phyloP scores from a whole-genome alignment of 1,140 invertebrate species.

The Holcopasites calliopsidis region DNA sequence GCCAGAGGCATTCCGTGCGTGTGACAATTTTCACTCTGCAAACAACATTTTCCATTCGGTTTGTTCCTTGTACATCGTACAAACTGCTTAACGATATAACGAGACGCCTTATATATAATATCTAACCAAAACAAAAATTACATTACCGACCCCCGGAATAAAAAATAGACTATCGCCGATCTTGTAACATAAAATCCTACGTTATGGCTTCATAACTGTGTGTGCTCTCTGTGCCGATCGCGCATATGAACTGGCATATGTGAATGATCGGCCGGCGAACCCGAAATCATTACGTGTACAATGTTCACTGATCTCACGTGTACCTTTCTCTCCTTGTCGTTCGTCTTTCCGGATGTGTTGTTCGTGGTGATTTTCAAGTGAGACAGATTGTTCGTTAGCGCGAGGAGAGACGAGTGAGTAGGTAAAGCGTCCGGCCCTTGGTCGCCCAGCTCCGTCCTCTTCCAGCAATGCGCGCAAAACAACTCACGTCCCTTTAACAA shows the following conservation, averaged over 20 bases:
- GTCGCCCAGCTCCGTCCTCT: conserved; percentile 83
- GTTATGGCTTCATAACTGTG: conserved; percentile 62
- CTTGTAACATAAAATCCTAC: not conserved
- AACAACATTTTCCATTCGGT: not conserved
- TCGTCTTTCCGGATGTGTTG: conserved; percentile 71
- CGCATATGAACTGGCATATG: not conserved
- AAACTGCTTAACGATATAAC: too few species aligned
- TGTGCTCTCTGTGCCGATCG: conserved; percentile 22
- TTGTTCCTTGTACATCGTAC: too few species aligned
- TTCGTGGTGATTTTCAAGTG: conserved; percentile 80
- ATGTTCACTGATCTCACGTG: not conserved
- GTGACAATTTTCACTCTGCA: conserved; percentile 84
- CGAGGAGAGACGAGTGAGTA: conserved; percentile 83
- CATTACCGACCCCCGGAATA: too few species aligned
- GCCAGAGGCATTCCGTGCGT: conserved; percentile 86
- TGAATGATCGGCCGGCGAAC: not conserved
- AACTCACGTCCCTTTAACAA: conserved; percentile 83
- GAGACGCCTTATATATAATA: too few species aligned
- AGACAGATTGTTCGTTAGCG: conserved; percentile 82
- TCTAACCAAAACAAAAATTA: too few species aligned
- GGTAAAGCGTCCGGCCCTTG: conserved; percentile 84
- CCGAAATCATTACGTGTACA: not conserved
- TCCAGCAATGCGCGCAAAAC: conserved; percentile 86
- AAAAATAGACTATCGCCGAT: not conserved
- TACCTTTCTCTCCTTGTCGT: conserved; percentile 81